A percentile compares a stretch with the other conserved stretches of the same genome.
These are phyloP conservation scores for Hemithea aestivaria DNA, from an alignment of 2,888 invertebrate genomes.

Conservation along the genomic window DNA sequence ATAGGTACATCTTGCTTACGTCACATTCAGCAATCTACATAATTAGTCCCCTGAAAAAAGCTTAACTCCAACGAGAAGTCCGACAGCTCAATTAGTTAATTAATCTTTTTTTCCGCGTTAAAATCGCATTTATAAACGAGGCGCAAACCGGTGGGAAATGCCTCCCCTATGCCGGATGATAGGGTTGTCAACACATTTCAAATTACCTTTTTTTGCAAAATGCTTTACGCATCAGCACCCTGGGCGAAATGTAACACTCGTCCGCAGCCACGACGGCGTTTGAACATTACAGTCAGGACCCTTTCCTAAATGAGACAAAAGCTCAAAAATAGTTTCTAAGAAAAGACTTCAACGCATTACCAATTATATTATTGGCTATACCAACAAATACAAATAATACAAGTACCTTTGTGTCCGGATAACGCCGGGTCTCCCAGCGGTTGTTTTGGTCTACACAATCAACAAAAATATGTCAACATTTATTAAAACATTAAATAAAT, in stretches of 20 bases:
- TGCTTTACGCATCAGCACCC: too few species aligned
- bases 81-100: constrained; percentile 76
- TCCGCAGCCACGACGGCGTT: too few species aligned
- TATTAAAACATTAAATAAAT: too few species aligned
- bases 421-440: too few species aligned
- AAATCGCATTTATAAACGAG: constrained; percentile 76
- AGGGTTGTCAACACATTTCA: constrained; percentile 61
- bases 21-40: constrained; percentile 45
- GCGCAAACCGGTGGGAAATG: constrained; percentile 68
- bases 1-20: constrained; percentile 10
- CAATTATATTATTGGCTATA: constrained; percentile 3
- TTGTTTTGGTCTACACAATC: too few species aligned
- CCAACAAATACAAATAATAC: too few species aligned
- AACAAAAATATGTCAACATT: too few species aligned
- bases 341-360: constrained; percentile 20
- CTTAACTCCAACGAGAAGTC: constrained; percentile 44
- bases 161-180: constrained; percentile 43
- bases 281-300: too few species aligned
- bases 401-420: too few species aligned
- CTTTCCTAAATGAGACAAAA: too few species aligned
- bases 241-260: too few species aligned
- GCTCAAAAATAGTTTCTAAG: not conserved
- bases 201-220: too few species aligned
- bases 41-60: constrained; percentile 51
- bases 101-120: constrained; percentile 78